These are phyloP conservation scores for Conus betulinus DNA, from an alignment of 1,140 invertebrate genomes.

Conservation along the genomic window DNA sequence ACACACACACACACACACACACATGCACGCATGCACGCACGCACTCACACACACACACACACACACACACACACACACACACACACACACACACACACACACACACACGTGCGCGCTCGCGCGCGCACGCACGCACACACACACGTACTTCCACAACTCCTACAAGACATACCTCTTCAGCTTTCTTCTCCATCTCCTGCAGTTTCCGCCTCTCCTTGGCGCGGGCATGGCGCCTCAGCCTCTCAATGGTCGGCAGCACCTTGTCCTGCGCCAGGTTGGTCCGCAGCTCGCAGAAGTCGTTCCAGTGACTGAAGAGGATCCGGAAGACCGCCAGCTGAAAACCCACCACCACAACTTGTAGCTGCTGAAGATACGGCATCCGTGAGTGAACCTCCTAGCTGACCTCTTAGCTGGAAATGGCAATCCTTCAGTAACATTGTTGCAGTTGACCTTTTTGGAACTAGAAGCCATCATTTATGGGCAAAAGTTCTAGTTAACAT, in stretches of 20 bases:
- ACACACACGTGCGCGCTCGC: background rate
- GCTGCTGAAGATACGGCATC: no score
- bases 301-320: conserved; percentile 68
- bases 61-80: background rate
- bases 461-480: no score
- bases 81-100: background rate
- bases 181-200: conserved; percentile 42
- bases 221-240: conserved; percentile 60
- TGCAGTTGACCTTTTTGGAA: no score
- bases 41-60: background rate
- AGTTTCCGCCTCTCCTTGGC: conserved; percentile 54
- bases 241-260: conserved; percentile 68
- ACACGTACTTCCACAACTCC: background rate
- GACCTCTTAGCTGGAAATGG: no score
- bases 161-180: conserved; percentile 44
- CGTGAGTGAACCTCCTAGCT: no score
- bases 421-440: no score
- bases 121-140: conserved; percentile 5
- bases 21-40: conserved; percentile 9
- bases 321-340: conserved; percentile 71
- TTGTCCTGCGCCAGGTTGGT: conserved; percentile 65
- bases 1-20: background rate
- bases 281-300: conserved; percentile 68
- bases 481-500: no score
- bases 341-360: background rate